Base-by-base conservation (phyloP, 2,888 invertebrate genomes). In the Chloromyia formosa region DNA sequence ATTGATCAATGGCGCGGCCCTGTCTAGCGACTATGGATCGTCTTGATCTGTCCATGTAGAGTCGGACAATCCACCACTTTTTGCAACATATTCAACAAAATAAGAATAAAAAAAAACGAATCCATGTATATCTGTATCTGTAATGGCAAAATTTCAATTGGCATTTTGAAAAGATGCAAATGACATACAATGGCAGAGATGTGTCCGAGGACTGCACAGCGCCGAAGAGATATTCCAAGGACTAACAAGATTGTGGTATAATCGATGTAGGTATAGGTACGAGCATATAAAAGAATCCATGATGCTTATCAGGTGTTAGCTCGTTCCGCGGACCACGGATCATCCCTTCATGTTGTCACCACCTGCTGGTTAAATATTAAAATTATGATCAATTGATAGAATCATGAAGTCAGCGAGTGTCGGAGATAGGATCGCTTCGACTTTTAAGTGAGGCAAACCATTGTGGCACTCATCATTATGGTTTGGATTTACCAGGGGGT, bases 301-400 rank as follows among this genome's bases (percentile, higher is more conserved):
- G 71, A 71, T 56, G 27, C 18, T 66, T 66, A 66, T 66, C 66
- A 66, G 66, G 66, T 66, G 66, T 66, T 49, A 66, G 45, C 66
- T 56, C 71, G 71, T 71, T 20, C 16, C 16, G 10, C 56, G 35
- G 56, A 27, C 20, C 45, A 42, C 18, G 35, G 18, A 56, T 56
- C 58, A 71, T 71, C 56, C 58, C 56, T 56, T 71, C 20, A 56
- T 56, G 56, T 58, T 54, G 54, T 69, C 68, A 54, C 35, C 54
- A 69, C 68, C 68, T 54, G 68, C 68, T 69, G 71, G n/a, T 56
- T n/a, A 16, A 71, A 56, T 71, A 71, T 71, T 71, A 71, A 71
- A 71, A 71, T 71, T 56, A 71, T 71, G 71, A 71, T 58, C 71
- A 40, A 58, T 71, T 71, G 56, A 56, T 58, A 56, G 40, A 22